Percentiles rank a stretch among this genome's conserved stretches.
phyloP scores from a whole-genome alignment of 2,113 vertebrate genomes.

The Oceanites oceanicus region DNA sequence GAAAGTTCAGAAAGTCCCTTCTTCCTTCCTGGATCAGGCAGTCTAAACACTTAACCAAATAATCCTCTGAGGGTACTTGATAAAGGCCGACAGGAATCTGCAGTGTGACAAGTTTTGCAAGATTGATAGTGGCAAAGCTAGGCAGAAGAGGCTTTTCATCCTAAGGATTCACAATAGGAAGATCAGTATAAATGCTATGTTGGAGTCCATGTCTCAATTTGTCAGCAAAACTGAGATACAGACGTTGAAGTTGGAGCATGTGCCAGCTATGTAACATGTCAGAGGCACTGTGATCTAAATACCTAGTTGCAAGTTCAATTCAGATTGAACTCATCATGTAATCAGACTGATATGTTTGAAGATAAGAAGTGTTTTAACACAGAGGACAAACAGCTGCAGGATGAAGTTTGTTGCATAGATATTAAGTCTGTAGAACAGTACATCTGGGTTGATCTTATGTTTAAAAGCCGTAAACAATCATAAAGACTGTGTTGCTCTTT shows the following conservation, averaged over 20 bases:
- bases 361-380: not conserved
- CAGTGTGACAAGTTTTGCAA: not conserved
- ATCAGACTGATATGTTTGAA: not conserved
- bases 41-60: not conserved
- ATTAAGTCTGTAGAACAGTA: not conserved
- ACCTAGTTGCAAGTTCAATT: not conserved
- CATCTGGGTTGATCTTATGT: not conserved
- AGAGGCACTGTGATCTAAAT: not conserved
- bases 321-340: accelerated
- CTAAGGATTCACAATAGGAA: not conserved
- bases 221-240: not conserved
- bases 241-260: accelerated
- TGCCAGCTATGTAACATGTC: not conserved
- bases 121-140: not conserved
- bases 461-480: not conserved
- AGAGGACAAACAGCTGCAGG: not conserved
- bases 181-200: not conserved
- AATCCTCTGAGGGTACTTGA: not conserved
- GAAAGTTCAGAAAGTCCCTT: not conserved
- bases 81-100: not conserved
- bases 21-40: not conserved
- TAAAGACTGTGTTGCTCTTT: not conserved
- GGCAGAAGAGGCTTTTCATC: not conserved
- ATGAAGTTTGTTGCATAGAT: not conserved
- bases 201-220: not conserved